Percentiles rank a stretch among this genome's conserved stretches.
phyloP scores from a whole-genome alignment of 2,888 invertebrate genomes.

The Nesidiocoris tenuis region DNA sequence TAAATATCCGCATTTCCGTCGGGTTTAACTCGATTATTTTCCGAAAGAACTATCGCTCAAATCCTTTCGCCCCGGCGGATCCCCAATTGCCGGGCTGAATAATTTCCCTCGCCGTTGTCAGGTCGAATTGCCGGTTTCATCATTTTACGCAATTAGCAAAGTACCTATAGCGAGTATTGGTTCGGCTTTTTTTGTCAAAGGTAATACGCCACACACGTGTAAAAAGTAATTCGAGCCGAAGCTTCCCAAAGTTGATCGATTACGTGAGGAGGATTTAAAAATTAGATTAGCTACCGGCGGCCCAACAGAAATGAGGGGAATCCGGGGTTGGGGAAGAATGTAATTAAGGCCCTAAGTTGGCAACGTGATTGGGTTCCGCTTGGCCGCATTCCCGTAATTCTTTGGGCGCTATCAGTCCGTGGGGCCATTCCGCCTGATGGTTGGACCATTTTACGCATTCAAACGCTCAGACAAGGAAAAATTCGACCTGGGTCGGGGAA shows the following conservation, averaged over 20 bases:
- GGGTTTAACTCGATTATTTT: too few species aligned
- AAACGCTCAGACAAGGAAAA: background rate
- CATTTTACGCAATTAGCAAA: constrained; percentile 31
- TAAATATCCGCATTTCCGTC: too few species aligned
- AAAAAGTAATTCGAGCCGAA: constrained; percentile 32
- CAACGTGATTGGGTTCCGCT: constrained; percentile 31
- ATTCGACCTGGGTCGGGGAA: too few species aligned
- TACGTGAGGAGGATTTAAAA: constrained; percentile 40
- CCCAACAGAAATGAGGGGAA: background rate
- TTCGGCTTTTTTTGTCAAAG: background rate
- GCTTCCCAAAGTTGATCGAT: constrained; percentile 35
- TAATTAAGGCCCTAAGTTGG: constrained; percentile 34
- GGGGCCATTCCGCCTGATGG: background rate
- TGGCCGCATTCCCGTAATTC: constrained; percentile 18
- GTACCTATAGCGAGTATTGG: background rate
- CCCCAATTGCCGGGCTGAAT: too few species aligned
- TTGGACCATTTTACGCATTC: background rate
- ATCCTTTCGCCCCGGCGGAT: too few species aligned
- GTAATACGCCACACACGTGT: constrained; percentile 1
- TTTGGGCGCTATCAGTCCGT: background rate
- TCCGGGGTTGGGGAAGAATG: constrained; percentile 7
- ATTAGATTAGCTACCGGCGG: constrained; percentile 19
- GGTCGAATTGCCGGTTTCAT: constrained; percentile 11
- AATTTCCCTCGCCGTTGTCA: too few species aligned
- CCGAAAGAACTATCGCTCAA: too few species aligned